Conservation (phyloP, 2,113 vertebrate species). For the Microtus richardsoni region DNA sequence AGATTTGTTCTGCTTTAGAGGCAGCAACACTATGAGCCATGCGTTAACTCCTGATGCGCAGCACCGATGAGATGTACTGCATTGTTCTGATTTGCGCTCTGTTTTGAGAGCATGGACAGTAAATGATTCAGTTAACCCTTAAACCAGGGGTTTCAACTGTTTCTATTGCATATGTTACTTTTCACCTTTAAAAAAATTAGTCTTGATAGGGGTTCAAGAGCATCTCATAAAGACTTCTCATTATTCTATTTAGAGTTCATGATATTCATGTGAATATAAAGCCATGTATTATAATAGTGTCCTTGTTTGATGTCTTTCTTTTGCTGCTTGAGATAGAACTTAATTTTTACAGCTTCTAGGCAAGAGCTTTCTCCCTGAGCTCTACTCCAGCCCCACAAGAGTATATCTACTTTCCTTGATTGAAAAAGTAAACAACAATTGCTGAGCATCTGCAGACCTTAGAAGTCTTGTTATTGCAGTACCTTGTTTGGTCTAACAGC, state of each 20-base stretch:
- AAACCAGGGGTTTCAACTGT: not conserved
- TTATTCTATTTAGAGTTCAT: not conserved
- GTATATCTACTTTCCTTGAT: not conserved
- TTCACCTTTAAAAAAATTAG: not conserved
- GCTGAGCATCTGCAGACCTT: not conserved
- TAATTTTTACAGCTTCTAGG: accelerated
- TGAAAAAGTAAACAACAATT: not conserved
- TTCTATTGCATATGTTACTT: not conserved
- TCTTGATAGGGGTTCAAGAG: accelerated
- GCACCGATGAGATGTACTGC: accelerated
- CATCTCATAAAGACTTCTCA: not conserved
- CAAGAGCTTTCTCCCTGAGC: not conserved
- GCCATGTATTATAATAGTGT: not conserved
- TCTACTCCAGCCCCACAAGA: not conserved
- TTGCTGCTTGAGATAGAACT: not conserved
- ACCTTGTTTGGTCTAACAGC: not conserved
- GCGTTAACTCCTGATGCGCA: too few species aligned
- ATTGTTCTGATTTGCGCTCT: not conserved
- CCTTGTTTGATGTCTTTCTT: not conserved
- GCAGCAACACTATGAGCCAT: not conserved
- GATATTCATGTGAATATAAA: not conserved
- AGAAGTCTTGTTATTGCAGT: not conserved
- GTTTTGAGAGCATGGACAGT: not conserved
- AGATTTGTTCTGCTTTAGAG: not conserved
- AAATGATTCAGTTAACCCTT: not conserved